Conservation (phyloP, 2,113 vertebrate species). For the Pseudorhombus dupliciocellatus region DNA sequence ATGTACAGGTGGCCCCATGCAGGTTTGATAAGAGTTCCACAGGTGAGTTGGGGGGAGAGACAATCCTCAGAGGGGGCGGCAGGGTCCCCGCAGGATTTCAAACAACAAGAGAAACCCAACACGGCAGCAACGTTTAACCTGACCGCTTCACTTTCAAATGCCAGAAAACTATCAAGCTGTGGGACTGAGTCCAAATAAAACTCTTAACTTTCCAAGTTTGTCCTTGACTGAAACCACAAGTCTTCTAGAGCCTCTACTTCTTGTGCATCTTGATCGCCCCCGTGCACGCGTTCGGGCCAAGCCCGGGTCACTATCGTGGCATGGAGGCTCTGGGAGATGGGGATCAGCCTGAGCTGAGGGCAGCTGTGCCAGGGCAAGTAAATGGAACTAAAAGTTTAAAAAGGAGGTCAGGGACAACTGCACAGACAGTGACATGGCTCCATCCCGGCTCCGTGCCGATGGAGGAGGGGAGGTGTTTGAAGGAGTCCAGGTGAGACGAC, state of each 20-base stretch:
- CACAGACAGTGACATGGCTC: too few relatives aligned
- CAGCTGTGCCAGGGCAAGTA: conserved; percentile 20
- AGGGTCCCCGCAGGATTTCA: too few relatives aligned
- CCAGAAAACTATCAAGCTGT: conserved; percentile 34
- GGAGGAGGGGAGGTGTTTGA: neutral
- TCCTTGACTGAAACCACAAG: too few relatives aligned
- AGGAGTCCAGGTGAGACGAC: too few relatives aligned
- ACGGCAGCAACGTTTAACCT: conserved; percentile 28
- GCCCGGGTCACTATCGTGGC: conserved; percentile 12
- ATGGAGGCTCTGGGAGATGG: neutral
- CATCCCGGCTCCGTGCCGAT: too few relatives aligned
- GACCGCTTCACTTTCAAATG: conserved; percentile 8
- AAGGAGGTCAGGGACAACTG: too few relatives aligned
- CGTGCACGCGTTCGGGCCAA: too few relatives aligned
- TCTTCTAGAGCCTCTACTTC: too few relatives aligned
- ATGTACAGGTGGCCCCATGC: neutral
- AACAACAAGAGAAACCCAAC: conserved; percentile 23
- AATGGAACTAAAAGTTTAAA: too few relatives aligned
- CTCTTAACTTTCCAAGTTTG: neutral
- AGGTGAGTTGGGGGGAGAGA: conserved; percentile 37
- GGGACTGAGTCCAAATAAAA: conserved; percentile 20
- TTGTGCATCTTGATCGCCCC: too few relatives aligned
- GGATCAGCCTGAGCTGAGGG: neutral
- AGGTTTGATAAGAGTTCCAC: conserved; percentile 40
- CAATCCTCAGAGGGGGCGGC: conserved; percentile 42